Conservation (phyloP, 2,113 vertebrate species). For the Sprattus sprattus region DNA sequence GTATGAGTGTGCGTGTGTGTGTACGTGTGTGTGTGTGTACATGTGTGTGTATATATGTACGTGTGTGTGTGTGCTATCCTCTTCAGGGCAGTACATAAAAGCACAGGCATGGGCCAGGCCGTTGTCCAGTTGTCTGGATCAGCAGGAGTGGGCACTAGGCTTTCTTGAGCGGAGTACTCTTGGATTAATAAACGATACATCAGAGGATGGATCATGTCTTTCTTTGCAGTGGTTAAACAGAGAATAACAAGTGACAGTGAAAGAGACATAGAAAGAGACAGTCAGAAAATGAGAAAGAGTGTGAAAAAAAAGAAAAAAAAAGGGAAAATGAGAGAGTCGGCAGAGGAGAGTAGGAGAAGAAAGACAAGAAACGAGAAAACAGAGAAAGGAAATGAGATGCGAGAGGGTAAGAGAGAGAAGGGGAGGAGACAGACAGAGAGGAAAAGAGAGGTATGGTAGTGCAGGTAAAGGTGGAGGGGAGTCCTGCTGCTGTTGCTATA, state of each 20-base stretch:
- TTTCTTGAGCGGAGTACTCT: neutral
- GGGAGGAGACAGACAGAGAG: neutral
- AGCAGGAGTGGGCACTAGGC: constrained; percentile 6
- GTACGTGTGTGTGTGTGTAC: neutral
- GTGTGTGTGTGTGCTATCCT: neutral
- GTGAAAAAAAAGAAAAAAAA: neutral
- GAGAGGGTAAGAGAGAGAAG: constrained; percentile 54
- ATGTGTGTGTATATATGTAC: neutral
- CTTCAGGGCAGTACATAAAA: constrained; percentile 45
- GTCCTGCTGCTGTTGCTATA: neutral
- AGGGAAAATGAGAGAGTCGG: neutral
- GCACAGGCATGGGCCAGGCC: constrained; percentile 30
- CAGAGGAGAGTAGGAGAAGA: neutral
- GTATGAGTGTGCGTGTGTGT: neutral
- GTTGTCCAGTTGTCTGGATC: neutral
- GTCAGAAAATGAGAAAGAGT: neutral
- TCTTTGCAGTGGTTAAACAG: neutral
- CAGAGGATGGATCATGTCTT: constrained; percentile 23
- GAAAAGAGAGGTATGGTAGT: neutral
- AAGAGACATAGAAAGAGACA: neutral
- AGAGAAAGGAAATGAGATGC: constrained; percentile 60
- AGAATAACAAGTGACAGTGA: neutral
- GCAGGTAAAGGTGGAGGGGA: neutral
- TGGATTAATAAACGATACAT: constrained; percentile 45
- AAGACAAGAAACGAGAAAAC: neutral